Percentiles rank a stretch among this genome's conserved stretches.
phyloP scores from a whole-genome alignment of 2,797 vertebrate genomes.

The Halcyon chelicuti region DNA sequence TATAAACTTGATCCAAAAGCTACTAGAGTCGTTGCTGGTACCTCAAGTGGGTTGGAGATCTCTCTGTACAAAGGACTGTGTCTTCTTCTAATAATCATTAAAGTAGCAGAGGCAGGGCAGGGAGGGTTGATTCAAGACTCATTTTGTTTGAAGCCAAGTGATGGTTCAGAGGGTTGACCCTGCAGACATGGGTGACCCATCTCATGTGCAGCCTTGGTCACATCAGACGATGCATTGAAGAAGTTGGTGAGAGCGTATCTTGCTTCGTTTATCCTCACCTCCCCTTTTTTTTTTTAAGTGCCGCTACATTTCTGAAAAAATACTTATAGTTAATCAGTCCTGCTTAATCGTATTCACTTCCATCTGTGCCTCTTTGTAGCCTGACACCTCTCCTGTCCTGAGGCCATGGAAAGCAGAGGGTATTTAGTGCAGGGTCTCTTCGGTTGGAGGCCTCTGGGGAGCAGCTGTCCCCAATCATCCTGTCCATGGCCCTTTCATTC shows the following conservation, averaged over 20 bases:
- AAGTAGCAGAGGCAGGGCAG: neutral
- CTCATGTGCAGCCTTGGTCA: neutral
- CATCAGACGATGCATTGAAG: neutral
- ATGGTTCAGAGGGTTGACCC: neutral
- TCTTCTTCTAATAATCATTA: neutral
- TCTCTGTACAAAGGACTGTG: neutral
- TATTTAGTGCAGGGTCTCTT: neutral
- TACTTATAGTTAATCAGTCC: slow-evolving; percentile 69
- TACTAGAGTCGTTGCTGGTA: neutral
- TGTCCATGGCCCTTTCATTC: slow-evolving; percentile 15
- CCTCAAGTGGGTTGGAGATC: neutral
- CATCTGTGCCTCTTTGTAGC: slow-evolving; percentile 54
- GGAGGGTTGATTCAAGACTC: neutral
- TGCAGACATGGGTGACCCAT: rapidly evolving
- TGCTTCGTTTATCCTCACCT: neutral
- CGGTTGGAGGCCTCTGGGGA: slow-evolving; percentile 5
- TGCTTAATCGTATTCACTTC: slow-evolving; percentile 68
- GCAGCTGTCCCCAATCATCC: slow-evolving; percentile 56
- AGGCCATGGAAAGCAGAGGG: slow-evolving; percentile 25
- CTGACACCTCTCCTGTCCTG: slow-evolving; percentile 45
- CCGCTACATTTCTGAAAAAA: slow-evolving; percentile 34
- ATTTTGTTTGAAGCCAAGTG: neutral
- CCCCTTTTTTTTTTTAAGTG: neutral
- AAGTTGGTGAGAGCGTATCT: neutral
- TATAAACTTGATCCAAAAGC: neutral